A percentile compares a stretch with the other conserved stretches of the same genome.
Evolutionary conservation across 1,140 invertebrate genomes (phyloP).

Genomic region (Linepithema humile): DNA sequence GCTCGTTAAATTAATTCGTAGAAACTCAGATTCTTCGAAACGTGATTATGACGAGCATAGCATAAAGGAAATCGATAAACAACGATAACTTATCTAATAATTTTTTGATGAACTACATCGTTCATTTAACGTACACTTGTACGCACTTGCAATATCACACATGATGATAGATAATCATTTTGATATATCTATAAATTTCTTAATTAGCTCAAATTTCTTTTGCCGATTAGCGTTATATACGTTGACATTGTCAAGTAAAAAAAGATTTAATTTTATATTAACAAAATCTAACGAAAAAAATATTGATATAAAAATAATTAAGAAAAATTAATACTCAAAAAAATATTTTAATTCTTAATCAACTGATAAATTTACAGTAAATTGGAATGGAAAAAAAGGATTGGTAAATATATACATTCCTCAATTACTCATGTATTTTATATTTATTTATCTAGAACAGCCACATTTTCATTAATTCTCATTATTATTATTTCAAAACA

Average conservation of each 20-base stretch:
- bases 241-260: too few relatives aligned
- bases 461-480: conserved; percentile 76
- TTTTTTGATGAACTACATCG: conserved; percentile 8
- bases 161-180: neutral
- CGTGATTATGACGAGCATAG: neutral
- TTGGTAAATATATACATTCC: conserved; percentile 26
- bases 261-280: neutral
- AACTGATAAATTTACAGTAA: neutral
- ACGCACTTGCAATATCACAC: neutral
- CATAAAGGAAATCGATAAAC: conserved; percentile 44
- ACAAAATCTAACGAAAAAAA: too few relatives aligned
- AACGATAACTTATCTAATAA: conserved; percentile 45
- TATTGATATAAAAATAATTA: too few relatives aligned
- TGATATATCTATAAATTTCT: neutral
- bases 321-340: neutral
- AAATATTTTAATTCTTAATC: neutral
- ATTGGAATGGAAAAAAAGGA: too few relatives aligned
- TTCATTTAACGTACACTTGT: neutral
- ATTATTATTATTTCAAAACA: conserved; percentile 73
- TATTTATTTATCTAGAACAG: conserved; percentile 81
- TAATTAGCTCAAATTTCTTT: neutral
- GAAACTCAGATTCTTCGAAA: conserved; percentile 14
- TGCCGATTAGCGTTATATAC: neutral
- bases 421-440: conserved; percentile 62
- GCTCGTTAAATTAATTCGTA: neutral